Base-by-base conservation (phyloP, 2,113 vertebrate species). In the Clinocottus analis region DNA sequence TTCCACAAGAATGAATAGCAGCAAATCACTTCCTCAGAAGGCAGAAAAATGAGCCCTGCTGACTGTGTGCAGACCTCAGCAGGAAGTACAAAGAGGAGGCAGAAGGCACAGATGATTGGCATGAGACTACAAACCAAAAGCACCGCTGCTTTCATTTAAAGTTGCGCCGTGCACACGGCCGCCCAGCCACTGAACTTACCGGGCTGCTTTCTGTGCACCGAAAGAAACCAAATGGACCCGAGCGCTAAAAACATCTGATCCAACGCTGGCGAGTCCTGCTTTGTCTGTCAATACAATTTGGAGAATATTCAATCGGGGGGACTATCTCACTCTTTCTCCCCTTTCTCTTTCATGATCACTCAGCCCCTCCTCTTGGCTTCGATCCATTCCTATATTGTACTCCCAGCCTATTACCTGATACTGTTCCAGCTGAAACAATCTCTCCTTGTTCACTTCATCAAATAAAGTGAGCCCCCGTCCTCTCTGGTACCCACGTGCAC, bases 31-130 rank as follows among this genome's bases (percentile, higher is more conserved):
- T 69, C 51, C 25, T 88, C 62, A 74, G 72, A 85, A 79, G 72
- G 73, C 77, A 67, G 80, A 68, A 79, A 85, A 78, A 85, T 77
- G 29, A 91, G 79, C 64, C 4, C 19, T 80, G 77, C 83, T 80
- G 82, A 80, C 82, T 58, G 49, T 63, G 75, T 59, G 75, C 86
- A 83, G 73, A 87, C 66, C 72, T 87, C 80, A 83, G 83, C 83
- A 63, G 81, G 79, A 86, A 77, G 76, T 66, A 75, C 58, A 78
- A 61, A 73, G 63, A 58, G 19, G 31, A 64, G 66, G 55, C n/a
- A 58, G 43, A 35, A 71, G 79, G 27, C 47, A 51, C 7, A 49
- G 62, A 76, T 77, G 78, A 77, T 19, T 87, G 84, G 64, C 79
- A 77, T 63, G 37, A 58, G 67, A 67, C 49, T 29, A 51, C 41